Conservation (phyloP, 2,797 vertebrate genomes). For the Chaenodraco wilsoni region DNA sequence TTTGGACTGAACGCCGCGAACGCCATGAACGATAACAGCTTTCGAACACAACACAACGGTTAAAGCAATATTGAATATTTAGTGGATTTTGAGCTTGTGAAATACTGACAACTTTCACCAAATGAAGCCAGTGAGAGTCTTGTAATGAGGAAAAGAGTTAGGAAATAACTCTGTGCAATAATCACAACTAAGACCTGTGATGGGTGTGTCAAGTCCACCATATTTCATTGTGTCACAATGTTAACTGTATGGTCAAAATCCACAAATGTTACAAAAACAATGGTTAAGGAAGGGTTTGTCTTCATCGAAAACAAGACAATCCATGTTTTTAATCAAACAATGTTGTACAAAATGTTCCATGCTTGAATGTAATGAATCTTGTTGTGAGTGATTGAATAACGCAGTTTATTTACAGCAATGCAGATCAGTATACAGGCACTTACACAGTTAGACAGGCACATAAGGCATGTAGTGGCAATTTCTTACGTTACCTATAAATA, state of each 20-base stretch:
- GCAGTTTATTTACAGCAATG: conserved; percentile 56
- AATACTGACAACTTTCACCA: background rate
- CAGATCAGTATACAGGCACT: background rate
- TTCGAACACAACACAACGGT: no score
- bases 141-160: background rate
- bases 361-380: background rate
- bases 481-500: no score
- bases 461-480: background rate
- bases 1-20: no score
- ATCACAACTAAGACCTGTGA: no score
- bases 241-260: background rate
- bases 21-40: no score
- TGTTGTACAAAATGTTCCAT: conserved; percentile 3
- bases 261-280: background rate
- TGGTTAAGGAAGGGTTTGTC: background rate
- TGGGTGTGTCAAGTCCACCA: background rate
- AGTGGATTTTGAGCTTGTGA: background rate
- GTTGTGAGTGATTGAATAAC: background rate
- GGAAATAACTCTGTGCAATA: background rate
- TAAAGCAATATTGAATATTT: background rate
- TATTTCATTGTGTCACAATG: no score
- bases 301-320: background rate
- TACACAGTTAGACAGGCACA: background rate
- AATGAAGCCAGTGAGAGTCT: no score
- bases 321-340: conserved; percentile 3